A percentile compares a stretch with the other conserved stretches of the same genome.
Conservation (phyloP, 92 coral and sea anemone species). For the Phenganax marumi region DNA sequence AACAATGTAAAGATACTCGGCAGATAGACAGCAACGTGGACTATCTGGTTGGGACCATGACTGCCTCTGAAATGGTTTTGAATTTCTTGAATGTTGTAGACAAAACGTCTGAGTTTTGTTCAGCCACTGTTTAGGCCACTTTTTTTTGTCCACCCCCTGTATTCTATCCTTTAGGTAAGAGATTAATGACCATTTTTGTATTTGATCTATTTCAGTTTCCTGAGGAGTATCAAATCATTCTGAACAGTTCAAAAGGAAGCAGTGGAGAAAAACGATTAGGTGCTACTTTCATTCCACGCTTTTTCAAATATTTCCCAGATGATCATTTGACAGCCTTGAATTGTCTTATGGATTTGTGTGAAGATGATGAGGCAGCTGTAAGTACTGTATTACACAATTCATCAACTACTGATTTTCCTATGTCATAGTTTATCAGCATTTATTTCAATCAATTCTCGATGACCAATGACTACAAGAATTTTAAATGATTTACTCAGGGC, state of each 20-base stretch:
- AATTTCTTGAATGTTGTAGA: too few species aligned
- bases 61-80: too few species aligned
- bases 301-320: slow-evolving; percentile 88
- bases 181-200: background rate
- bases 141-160: too few species aligned
- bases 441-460: too few species aligned
- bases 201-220: slow-evolving; percentile 1
- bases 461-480: too few species aligned
- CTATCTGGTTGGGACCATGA: too few species aligned
- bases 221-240: slow-evolving; percentile 50
- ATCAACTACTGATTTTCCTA: background rate
- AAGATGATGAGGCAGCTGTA: slow-evolving; percentile 90
- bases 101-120: too few species aligned
- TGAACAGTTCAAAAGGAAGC: slow-evolving; percentile 81
- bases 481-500: too few species aligned
- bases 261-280: slow-evolving; percentile 90
- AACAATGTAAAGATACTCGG: too few species aligned
- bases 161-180: background rate
- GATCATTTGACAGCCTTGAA: slow-evolving; percentile 86
- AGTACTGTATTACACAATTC: slow-evolving; percentile 21
- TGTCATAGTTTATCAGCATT: too few species aligned
- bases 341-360: slow-evolving; percentile 89
- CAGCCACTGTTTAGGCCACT: too few species aligned
- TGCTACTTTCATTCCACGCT: slow-evolving; percentile 79
- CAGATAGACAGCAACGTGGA: too few species aligned